phyloP scores from a whole-genome alignment of 2,888 invertebrate genomes.

The Agrotis ipsilon region DNA sequence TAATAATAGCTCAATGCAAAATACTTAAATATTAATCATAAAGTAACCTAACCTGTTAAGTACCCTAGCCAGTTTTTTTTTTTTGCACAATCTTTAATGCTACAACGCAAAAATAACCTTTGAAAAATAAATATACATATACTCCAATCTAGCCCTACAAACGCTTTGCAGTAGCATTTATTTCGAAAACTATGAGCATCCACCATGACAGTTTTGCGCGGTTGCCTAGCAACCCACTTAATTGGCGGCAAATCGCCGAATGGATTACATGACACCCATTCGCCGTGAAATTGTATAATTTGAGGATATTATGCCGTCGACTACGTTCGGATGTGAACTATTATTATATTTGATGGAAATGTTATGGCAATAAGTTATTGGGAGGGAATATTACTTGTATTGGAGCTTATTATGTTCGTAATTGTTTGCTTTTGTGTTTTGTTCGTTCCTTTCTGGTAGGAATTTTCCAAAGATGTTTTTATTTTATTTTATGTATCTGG shows the following conservation, averaged over 20 bases:
- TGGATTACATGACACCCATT: slow-evolving; percentile 75
- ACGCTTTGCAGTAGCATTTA: slow-evolving; percentile 7
- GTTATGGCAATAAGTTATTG: slow-evolving; percentile 28
- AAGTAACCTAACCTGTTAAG: neutral
- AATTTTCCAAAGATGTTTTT: neutral
- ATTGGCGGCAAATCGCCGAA: slow-evolving; percentile 84
- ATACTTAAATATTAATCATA: too few species aligned
- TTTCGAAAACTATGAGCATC: slow-evolving; percentile 47
- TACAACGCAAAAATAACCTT: neutral
- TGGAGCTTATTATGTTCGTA: neutral
- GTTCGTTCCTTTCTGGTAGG: neutral
- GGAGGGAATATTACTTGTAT: neutral
- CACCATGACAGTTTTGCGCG: slow-evolving; percentile 76
- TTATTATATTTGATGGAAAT: slow-evolving; percentile 25
- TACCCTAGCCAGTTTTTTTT: too few species aligned
- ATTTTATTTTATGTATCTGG: neutral
- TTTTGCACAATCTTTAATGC: too few species aligned
- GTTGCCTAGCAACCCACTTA: slow-evolving; percentile 82
- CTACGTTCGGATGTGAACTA: slow-evolving; percentile 36
- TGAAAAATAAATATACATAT: neutral
- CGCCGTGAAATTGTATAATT: slow-evolving; percentile 59
- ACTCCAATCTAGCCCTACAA: slow-evolving; percentile 11
- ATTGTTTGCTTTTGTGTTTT: neutral
- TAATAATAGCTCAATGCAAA: too few species aligned
- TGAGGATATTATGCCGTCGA: slow-evolving; percentile 50